These are phyloP conservation scores for Megaustenia siamemsis DNA, from an alignment of 2,888 invertebrate species.

Conservation along the genomic window DNA sequence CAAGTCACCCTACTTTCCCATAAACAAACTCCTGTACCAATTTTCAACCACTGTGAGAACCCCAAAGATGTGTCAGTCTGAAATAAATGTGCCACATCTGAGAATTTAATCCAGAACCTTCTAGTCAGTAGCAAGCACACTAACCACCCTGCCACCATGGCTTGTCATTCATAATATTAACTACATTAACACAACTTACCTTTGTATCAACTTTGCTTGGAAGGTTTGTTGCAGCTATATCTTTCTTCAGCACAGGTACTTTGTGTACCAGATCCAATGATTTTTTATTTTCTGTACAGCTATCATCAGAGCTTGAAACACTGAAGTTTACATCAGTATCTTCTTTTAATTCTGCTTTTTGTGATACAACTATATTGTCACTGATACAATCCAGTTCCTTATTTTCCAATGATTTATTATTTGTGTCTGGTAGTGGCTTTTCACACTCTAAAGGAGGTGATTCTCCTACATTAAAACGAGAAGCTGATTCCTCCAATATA, in stretches of 20 bases:
- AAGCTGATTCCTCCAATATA: not conserved
- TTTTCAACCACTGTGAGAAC: too few species aligned
- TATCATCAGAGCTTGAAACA: not conserved
- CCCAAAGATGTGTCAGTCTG: too few species aligned
- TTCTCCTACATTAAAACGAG: not conserved
- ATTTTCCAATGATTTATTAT: not conserved
- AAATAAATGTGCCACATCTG: too few species aligned
- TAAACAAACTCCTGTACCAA: too few species aligned
- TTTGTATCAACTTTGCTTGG: not conserved
- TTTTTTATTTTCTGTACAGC: not conserved
- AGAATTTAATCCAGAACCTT: too few species aligned
- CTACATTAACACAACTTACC: too few species aligned
- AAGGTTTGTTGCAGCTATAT: not conserved
- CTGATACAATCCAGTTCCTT: not conserved
- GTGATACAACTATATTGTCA: not conserved
- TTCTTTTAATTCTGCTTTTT: not conserved
- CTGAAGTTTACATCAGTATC: not conserved
- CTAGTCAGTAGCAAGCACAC: too few species aligned
- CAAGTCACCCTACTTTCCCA: too few species aligned
- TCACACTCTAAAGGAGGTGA: not conserved
- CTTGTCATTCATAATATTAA: too few species aligned
- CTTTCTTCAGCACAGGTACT: not conserved
- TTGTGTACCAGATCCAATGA: not conserved
- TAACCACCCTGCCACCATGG: too few species aligned
- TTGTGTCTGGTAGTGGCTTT: not conserved